These are phyloP conservation scores for Mungos mungo DNA, from an alignment of 2,113 vertebrate genomes.

Conservation along the genomic window DNA sequence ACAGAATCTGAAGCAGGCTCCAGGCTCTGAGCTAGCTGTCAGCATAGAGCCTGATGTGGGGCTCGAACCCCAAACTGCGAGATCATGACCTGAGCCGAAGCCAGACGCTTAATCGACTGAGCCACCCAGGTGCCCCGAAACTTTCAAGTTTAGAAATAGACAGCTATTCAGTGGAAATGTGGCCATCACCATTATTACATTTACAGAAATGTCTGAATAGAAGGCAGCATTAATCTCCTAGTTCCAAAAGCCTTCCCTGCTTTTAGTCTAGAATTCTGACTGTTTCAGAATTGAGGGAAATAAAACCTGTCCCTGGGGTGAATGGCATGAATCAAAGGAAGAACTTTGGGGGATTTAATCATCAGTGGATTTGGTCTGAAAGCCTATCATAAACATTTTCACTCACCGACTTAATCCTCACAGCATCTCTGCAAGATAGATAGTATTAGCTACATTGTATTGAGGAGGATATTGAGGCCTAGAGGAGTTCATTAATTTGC, in stretches of 20 bases:
- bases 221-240: not conserved
- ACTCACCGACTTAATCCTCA: not conserved
- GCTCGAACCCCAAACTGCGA: no score
- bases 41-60: no score
- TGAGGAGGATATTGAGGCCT: not conserved
- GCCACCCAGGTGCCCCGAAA: not conserved
- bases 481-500: slow-evolving; percentile 8
- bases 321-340: not conserved
- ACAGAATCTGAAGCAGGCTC: no score
- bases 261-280: not conserved
- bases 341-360: not conserved
- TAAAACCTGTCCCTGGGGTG: not conserved
- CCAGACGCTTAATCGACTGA: no score
- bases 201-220: not conserved
- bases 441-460: not conserved
- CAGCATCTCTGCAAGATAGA: not conserved
- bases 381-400: not conserved
- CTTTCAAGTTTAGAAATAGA: not conserved
- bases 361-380: not conserved
- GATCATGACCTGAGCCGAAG: no score
- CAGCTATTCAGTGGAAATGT: not conserved
- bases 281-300: not conserved
- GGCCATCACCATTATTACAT: not conserved
- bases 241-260: not conserved
- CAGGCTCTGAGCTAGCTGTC: no score